Base-by-base conservation (phyloP, 2,888 invertebrate genomes). In the Steinernema carpocapsae region DNA sequence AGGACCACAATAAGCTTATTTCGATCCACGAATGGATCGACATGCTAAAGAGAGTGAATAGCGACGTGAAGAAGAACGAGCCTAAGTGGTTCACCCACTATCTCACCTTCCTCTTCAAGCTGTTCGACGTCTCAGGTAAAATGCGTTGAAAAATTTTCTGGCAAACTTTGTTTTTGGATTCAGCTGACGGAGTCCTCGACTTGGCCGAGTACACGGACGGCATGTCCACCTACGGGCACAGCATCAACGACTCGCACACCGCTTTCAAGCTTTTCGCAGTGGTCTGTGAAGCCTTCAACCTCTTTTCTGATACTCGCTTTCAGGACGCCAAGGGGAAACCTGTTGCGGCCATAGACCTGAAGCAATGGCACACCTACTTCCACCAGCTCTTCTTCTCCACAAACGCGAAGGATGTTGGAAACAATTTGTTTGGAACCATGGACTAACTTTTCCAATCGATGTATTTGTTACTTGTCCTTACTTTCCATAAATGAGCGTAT, bases 51-150 rank as follows among this genome's bases (percentile, higher is more conserved):
- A 82, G 82, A 74, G 70, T 77, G 32, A 64, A 32, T 32, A 76
- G 77, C 19, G 77, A 80, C 64, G 56, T 73, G 51, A 78, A 82
- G 52, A 79, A 81, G 12, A 43, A 52, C n/a, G 81, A 82, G 56
- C 84, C 84, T 22, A 80, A 80, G 59, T 87, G 87, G 87, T 85
- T 87, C 77, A 76, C 75, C 42, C 84, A 87, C 64, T 87, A 87
- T 78, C 78, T 78, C 46, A 79, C 76, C 72, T 87, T 84, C 76
- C 85, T 87, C 85, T 87, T 87, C 84, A 87, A 87, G 76, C 80
- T 87, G 70, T 87, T 87, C 76, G 87, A 87, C 72, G 87, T 87
- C 32, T 85, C 85, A 0, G 83, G 86, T 84, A 51, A 19, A 51
- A n/a, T n/a, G n/a, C 22, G 22, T 52, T 24, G 6, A 26, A 7